Conservation (phyloP, 2,888 invertebrate species). For the Junonia oenone region DNA sequence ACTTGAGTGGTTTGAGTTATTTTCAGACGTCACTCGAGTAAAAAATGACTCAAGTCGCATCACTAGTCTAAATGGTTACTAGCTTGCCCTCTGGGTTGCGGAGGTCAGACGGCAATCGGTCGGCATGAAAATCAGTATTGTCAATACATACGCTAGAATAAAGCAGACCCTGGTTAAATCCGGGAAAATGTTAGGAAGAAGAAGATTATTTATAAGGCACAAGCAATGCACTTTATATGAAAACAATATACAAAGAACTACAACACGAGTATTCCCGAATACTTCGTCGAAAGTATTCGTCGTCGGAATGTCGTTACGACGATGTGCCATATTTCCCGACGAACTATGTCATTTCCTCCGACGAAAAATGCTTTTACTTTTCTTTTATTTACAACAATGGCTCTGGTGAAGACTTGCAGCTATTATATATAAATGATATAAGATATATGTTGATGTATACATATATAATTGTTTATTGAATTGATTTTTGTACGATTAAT, state of each 20-base stretch:
- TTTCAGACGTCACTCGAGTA: too few species aligned
- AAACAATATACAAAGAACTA: not conserved
- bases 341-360: constrained; percentile 16
- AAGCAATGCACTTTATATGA: not conserved
- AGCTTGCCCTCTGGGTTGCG: too few species aligned
- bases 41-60: too few species aligned
- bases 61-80: too few species aligned
- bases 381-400: constrained; percentile 16
- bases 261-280: constrained; percentile 5
- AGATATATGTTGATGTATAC: not conserved
- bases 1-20: too few species aligned
- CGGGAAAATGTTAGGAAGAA: too few species aligned
- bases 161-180: too few species aligned
- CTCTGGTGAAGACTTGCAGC: constrained; percentile 2
- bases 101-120: too few species aligned
- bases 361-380: constrained; percentile 17
- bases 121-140: too few species aligned
- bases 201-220: too few species aligned
- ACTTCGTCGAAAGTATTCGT: constrained; percentile 4
- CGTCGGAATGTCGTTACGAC: constrained; percentile 15
- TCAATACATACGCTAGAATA: too few species aligned
- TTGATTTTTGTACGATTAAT: too few species aligned
- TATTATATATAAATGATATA: not conserved
- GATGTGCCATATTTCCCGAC: constrained; percentile 15
- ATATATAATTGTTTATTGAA: not conserved